Percentiles rank a stretch among this genome's conserved stretches.
Conservation (phyloP, 2,113 vertebrate genomes). For the Halichoerus grypus region DNA sequence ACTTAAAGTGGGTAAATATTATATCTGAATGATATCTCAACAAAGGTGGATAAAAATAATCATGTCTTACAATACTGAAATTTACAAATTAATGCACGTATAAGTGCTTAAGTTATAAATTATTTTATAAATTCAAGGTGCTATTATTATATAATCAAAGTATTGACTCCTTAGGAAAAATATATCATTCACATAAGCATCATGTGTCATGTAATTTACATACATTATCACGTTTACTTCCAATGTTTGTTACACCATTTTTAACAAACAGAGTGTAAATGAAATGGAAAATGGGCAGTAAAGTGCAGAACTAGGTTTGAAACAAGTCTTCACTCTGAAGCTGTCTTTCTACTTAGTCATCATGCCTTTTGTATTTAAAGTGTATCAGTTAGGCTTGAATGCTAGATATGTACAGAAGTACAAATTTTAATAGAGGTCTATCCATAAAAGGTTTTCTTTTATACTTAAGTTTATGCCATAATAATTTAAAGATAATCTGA, state of each 20-base stretch:
- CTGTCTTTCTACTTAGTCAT: not conserved
- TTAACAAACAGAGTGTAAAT: not conserved
- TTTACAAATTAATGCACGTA: not conserved
- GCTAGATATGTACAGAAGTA: not conserved
- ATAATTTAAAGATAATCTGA: slow-evolving; percentile 14
- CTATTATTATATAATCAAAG: not conserved
- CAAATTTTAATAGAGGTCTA: not conserved
- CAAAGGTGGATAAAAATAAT: not conserved
- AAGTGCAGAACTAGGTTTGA: not conserved
- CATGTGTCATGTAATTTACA: not conserved
- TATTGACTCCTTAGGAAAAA: not conserved
- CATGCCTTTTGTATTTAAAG: not conserved
- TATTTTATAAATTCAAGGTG: not conserved
- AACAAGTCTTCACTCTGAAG: not conserved
- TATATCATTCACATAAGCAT: not conserved
- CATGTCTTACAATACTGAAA: not conserved
- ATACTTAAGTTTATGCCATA: not conserved
- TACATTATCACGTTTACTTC: not conserved
- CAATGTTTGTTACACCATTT: not conserved
- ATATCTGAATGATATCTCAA: not conserved
- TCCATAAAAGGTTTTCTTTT: not conserved
- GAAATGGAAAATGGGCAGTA: not conserved
- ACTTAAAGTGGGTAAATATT: not conserved
- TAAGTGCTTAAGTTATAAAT: not conserved
- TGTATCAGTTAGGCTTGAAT: not conserved